A percentile compares a stretch with the other conserved stretches of the same genome.
These are phyloP conservation scores for Acrobasis suavella DNA, from an alignment of 2,888 invertebrate species.

Conservation along the genomic window DNA sequence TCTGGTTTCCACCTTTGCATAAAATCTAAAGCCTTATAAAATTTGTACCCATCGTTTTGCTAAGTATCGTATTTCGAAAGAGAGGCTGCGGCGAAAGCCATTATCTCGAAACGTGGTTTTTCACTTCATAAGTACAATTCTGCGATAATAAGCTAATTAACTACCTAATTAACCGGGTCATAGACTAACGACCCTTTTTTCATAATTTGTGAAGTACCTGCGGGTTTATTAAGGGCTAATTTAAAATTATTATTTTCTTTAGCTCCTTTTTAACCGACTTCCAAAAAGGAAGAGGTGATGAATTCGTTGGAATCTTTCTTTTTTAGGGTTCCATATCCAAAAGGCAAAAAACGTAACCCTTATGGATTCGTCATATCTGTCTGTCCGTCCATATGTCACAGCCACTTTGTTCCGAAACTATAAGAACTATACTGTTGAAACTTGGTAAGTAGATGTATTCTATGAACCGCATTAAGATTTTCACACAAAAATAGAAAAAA, in stretches of 20 bases:
- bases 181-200: conserved; percentile 30
- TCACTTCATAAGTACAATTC: conserved; percentile 19
- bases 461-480: no score
- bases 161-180: conserved; percentile 41
- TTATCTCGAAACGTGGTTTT: conserved; percentile 19
- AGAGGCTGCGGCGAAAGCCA: conserved; percentile 4
- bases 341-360: no score
- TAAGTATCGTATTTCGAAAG: conserved; percentile 13
- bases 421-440: no score
- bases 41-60: not conserved
- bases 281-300: no score
- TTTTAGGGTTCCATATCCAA: no score
- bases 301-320: no score
- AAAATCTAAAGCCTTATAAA: not conserved
- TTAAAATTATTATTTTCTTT: conserved; percentile 19
- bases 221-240: conserved; percentile 22
- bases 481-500: no score
- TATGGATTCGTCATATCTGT: no score
- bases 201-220: conserved; percentile 23
- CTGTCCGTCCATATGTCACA: no score
- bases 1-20: no score
- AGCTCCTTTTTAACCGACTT: not conserved
- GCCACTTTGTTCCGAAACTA: no score
- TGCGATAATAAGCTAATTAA: conserved; percentile 49
- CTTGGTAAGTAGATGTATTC: no score